phyloP scores from a whole-genome alignment of 2,888 invertebrate species.

The Eupithecia insigniata region DNA sequence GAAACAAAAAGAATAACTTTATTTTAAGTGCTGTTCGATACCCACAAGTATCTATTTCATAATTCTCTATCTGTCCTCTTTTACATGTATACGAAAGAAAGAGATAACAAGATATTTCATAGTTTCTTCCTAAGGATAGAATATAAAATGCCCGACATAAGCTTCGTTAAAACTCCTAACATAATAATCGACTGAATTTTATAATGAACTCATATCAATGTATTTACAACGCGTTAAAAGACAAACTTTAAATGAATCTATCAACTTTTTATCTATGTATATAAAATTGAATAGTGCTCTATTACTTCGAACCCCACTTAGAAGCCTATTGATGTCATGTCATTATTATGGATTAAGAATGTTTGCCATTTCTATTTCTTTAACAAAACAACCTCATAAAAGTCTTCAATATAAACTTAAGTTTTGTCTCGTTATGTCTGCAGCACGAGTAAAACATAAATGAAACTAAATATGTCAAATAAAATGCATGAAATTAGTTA shows the following conservation, averaged over 20 bases:
- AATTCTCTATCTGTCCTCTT: not conserved
- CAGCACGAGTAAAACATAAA: not conserved
- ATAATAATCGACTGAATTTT: conserved; percentile 60
- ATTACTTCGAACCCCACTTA: conserved; percentile 54
- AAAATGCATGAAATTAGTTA: conserved; percentile 2
- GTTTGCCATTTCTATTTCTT: not conserved
- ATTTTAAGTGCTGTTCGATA: not conserved
- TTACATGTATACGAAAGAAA: not conserved
- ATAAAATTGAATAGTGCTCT: conserved; percentile 42
- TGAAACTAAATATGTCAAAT: not conserved
- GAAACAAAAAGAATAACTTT: not conserved
- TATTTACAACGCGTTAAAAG: conserved; percentile 47
- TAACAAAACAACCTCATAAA: not conserved
- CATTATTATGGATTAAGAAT: not conserved
- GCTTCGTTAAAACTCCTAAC: conserved; percentile 46
- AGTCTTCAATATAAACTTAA: not conserved
- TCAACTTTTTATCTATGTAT: conserved; percentile 55
- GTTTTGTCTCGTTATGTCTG: not conserved
- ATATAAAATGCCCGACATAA: conserved; percentile 12
- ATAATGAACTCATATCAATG: conserved; percentile 69
- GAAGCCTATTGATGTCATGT: conserved; percentile 49
- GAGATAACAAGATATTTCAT: not conserved
- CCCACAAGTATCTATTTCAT: not conserved
- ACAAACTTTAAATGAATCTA: conserved; percentile 61
- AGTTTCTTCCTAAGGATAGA: conserved; percentile 2